phyloP scores from a whole-genome alignment of 2,888 invertebrate genomes.

The Pandemis heparana region DNA sequence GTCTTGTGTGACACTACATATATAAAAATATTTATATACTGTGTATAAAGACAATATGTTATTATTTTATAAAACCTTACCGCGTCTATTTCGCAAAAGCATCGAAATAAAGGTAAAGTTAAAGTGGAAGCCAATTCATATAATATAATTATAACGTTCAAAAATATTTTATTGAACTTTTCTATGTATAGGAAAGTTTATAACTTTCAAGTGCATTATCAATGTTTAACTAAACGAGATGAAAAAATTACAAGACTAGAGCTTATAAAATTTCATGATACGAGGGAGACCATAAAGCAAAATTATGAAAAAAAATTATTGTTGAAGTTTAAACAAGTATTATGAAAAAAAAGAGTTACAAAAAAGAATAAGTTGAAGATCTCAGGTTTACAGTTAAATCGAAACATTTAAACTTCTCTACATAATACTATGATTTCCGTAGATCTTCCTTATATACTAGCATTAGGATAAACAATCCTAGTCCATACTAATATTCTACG shows the following conservation, averaged over 20 bases:
- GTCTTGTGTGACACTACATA: constrained; percentile 78
- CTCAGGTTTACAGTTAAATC: background rate
- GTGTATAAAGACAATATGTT: constrained; percentile 69
- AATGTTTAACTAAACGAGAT: constrained; percentile 15
- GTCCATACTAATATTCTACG: constrained; percentile 61
- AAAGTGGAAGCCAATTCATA: constrained; percentile 49
- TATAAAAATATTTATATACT: constrained; percentile 81
- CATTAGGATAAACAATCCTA: constrained; percentile 40
- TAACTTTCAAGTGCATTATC: constrained; percentile 28
- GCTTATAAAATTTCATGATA: constrained; percentile 23
- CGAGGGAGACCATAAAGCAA: constrained; percentile 24
- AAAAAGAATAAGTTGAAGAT: background rate
- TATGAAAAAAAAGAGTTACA: background rate
- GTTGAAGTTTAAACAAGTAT: background rate
- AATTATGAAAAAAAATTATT: background rate
- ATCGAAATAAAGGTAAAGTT: constrained; percentile 78
- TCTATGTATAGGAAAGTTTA: constrained; percentile 23
- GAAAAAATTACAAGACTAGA: constrained; percentile 40
- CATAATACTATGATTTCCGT: constrained; percentile 23
- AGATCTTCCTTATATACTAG: constrained; percentile 35
- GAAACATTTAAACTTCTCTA: background rate
- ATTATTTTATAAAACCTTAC: constrained; percentile 60
- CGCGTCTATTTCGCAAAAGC: constrained; percentile 67
- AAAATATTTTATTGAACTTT: constrained; percentile 46
- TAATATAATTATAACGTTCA: constrained; percentile 41